Percentiles rank a stretch among this genome's conserved stretches.
phyloP scores from a whole-genome alignment of 2,113 vertebrate species.

The Tretioscincus oriximinensis region DNA sequence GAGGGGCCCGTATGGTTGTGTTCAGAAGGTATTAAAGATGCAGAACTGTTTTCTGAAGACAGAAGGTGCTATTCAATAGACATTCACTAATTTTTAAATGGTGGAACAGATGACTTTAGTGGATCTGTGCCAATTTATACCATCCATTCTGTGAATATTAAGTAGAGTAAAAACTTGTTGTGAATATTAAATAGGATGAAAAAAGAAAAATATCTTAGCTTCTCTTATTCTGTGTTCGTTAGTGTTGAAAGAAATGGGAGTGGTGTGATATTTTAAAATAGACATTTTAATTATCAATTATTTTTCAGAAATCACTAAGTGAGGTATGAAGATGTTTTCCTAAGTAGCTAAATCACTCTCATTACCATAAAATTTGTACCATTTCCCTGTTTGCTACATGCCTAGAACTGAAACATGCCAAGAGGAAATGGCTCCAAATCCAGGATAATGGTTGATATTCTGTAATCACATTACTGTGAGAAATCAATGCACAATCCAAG shows the following conservation, averaged over 20 bases:
- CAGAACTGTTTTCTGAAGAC: slow-evolving; percentile 24
- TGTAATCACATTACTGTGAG: too few species aligned
- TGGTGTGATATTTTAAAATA: background rate
- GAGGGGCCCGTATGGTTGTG: slow-evolving; percentile 34
- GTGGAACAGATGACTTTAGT: slow-evolving; percentile 34
- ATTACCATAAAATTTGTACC: background rate
- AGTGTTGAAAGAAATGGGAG: background rate
- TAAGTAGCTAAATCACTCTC: background rate
- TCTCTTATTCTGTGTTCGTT: slow-evolving; percentile 7
- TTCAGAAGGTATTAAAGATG: slow-evolving; percentile 47
- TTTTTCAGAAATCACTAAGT: background rate
- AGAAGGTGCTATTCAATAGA: slow-evolving; percentile 30
- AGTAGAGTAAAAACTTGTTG: slow-evolving; percentile 52
- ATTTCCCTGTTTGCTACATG: background rate
- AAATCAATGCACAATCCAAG: too few species aligned
- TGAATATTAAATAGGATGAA: slow-evolving; percentile 56
- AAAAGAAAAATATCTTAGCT: slow-evolving; percentile 56
- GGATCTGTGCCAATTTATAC: slow-evolving; percentile 48
- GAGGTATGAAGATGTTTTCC: background rate
- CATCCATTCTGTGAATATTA: slow-evolving; percentile 56
- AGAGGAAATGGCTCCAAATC: background rate
- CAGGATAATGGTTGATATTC: background rate
- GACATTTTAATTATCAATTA: background rate
- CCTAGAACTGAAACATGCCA: background rate
- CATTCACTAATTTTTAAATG: slow-evolving; percentile 25